Conservation (phyloP, 2,888 invertebrate species). For the Harpagoxenus sublaevis region DNA sequence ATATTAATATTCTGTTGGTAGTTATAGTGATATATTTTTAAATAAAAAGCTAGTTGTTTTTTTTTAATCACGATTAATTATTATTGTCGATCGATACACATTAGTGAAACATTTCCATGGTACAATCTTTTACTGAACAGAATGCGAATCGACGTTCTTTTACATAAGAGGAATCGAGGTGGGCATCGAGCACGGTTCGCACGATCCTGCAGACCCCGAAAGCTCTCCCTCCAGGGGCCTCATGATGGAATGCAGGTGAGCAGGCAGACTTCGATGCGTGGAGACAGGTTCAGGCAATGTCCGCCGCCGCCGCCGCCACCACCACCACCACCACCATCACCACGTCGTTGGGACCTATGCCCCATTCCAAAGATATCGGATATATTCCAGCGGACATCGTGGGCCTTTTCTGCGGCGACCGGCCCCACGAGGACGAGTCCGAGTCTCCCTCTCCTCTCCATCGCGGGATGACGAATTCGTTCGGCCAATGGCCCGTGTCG, state of each 20-base stretch:
- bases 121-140: neutral
- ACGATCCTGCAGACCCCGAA: constrained; percentile 76
- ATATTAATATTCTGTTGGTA: neutral
- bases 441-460: constrained; percentile 15
- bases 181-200: constrained; percentile 7
- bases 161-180: neutral
- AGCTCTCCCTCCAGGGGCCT: constrained; percentile 74
- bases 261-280: constrained; percentile 84
- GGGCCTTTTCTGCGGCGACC: constrained; percentile 49
- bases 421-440: constrained; percentile 34
- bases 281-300: constrained; percentile 85
- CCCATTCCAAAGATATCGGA: constrained; percentile 86
- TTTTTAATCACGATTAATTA: neutral
- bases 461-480: constrained; percentile 65
- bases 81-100: neutral
- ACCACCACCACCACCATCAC: constrained; percentile 47
- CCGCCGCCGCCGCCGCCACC: constrained; percentile 71
- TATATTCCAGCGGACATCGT: constrained; percentile 68
- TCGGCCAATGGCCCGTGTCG: constrained; percentile 64
- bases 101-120: neutral
- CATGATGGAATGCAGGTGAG: constrained; percentile 85
- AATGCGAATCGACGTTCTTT: neutral
- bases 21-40: neutral
- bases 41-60: neutral
- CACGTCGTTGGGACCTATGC: constrained; percentile 81